Evolutionary conservation across 2,113 vertebrate species (phyloP).

Genomic region (Promerops cafer): DNA sequence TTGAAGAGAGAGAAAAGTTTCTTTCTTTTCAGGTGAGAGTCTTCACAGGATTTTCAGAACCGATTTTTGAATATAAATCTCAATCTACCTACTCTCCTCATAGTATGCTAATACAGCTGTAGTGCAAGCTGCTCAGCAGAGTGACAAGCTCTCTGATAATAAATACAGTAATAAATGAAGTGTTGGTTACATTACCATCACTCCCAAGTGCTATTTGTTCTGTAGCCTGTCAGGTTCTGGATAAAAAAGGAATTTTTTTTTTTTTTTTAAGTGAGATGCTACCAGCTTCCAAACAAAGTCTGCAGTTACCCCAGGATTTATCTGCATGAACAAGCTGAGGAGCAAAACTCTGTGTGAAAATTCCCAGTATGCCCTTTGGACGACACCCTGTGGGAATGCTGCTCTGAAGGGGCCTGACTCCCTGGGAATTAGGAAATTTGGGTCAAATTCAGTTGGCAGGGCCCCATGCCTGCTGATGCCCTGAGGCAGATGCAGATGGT

Average conservation of each 20-base stretch:
- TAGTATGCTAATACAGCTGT: background rate
- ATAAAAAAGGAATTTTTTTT: background rate
- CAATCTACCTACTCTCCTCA: background rate
- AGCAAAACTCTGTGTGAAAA: background rate
- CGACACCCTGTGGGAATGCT: rapidly evolving
- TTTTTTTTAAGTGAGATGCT: background rate
- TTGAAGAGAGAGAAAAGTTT: background rate
- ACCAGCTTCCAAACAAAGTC: background rate
- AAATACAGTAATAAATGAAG: background rate
- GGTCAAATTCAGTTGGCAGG: background rate
- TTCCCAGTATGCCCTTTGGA: background rate
- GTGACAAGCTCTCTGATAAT: background rate
- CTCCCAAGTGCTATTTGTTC: background rate
- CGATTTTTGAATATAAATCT: background rate
- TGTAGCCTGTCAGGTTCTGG: background rate
- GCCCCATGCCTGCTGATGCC: background rate
- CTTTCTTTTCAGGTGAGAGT: background rate
- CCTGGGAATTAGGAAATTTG: background rate
- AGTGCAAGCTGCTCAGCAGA: background rate
- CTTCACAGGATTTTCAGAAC: background rate
- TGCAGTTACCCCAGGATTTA: background rate
- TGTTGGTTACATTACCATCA: background rate
- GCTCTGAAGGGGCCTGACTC: background rate
- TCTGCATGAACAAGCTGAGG: background rate
- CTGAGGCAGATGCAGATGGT: background rate